Conservation (phyloP, 1,140 invertebrate species). For the Drosophila sulfurigaster region DNA sequence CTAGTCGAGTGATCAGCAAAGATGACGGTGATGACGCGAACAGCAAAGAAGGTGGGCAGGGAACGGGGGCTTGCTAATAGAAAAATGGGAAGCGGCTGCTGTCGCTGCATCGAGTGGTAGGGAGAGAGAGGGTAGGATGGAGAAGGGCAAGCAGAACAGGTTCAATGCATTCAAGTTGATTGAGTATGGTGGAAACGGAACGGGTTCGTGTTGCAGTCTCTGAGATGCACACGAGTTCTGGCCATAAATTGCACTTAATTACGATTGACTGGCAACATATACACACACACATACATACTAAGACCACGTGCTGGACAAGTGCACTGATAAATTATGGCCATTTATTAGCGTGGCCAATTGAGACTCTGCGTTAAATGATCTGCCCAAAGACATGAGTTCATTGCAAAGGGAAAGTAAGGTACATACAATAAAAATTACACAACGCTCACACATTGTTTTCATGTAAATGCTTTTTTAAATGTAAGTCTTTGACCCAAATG, state of each 20-base stretch:
- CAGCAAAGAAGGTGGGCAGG: neutral
- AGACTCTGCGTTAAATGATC: constrained; percentile 7
- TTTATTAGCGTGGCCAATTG: constrained; percentile 19
- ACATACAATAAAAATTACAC: neutral
- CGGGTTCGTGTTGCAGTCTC: constrained; percentile 15
- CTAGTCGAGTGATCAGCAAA: constrained; percentile 63
- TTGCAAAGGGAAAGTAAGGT: no score
- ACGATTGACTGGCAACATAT: constrained; percentile 9
- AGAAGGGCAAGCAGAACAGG: constrained; percentile 47
- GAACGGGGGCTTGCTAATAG: constrained; percentile 13
- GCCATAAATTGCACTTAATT: constrained; percentile 74
- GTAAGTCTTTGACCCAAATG: constrained; percentile 20
- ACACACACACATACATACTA: neutral
- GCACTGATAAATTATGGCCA: constrained; percentile 18
- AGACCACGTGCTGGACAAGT: constrained; percentile 54
- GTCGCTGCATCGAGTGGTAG: constrained; percentile 21
- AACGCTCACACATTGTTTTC: neutral
- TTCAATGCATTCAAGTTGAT: constrained; percentile 72
- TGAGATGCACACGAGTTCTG: constrained; percentile 34
- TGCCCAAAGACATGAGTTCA: neutral
- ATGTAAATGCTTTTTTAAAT: constrained; percentile 2
- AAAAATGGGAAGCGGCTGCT: constrained; percentile 32
- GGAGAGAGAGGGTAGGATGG: constrained; percentile 10
- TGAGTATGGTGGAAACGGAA: constrained; percentile 15
- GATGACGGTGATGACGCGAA: constrained; percentile 12